These are phyloP conservation scores for Enteromius trimaculatus DNA, from an alignment of 2,797 vertebrate species.

Conservation along the genomic window DNA sequence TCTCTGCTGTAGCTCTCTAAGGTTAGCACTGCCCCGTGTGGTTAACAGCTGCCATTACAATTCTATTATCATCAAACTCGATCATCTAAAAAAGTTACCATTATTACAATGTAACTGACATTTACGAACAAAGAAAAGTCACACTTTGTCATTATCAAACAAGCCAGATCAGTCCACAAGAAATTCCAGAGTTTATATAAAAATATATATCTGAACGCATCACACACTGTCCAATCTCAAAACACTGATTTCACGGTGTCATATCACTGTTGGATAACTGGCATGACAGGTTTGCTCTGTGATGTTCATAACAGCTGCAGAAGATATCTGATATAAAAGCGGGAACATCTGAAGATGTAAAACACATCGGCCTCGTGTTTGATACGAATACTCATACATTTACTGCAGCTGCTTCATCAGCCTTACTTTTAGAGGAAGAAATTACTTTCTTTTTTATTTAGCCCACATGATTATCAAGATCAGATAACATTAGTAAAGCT, in stretches of 20 bases:
- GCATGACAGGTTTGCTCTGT: background rate
- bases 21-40: background rate
- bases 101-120: background rate
- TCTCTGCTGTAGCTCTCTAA: background rate
- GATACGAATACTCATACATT: background rate
- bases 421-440: background rate
- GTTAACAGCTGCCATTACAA: background rate
- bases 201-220: background rate
- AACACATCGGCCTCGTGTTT: background rate
- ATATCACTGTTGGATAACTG: background rate
- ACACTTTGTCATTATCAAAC: background rate
- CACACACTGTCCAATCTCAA: background rate
- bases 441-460: background rate
- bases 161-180: background rate
- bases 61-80: background rate
- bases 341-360: no score
- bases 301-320: background rate
- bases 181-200: background rate
- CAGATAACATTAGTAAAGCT: background rate
- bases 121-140: background rate
- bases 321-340: background rate
- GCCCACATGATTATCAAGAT: background rate
- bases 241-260: background rate
- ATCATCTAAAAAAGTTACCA: background rate
- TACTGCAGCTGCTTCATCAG: background rate